A percentile compares a stretch with the other conserved stretches of the same genome.
Evolutionary conservation across 2,888 invertebrate species (phyloP).

Genomic region (Crematogaster levior): DNA sequence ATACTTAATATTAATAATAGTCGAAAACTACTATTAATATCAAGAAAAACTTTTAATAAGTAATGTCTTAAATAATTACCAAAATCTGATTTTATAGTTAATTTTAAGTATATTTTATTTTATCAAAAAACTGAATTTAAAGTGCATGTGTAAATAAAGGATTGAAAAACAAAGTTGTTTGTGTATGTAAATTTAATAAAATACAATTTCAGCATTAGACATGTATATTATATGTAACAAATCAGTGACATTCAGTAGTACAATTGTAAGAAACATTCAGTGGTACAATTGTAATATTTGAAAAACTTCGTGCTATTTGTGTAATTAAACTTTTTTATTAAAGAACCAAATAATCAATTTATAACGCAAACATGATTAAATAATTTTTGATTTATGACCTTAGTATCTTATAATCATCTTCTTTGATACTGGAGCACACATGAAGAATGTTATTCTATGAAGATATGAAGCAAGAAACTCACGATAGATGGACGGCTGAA

Average conservation of each 20-base stretch:
- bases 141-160: neutral
- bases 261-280: neutral
- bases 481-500: slow-evolving; percentile 61
- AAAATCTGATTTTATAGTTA: neutral
- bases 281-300: too few species aligned
- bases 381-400: slow-evolving; percentile 16
- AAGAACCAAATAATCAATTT: slow-evolving; percentile 11
- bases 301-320: neutral
- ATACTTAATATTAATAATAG: neutral
- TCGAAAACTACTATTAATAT: too few species aligned
- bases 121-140: neutral
- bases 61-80: neutral
- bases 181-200: neutral
- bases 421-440: slow-evolving; percentile 2
- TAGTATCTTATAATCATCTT: slow-evolving; percentile 13
- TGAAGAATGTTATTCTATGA: slow-evolving; percentile 21
- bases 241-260: neutral
- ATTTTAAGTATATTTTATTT: neutral
- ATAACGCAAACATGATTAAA: slow-evolving; percentile 7
- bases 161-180: neutral
- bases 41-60: neutral
- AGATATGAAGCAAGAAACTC: slow-evolving; percentile 26
- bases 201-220: neutral
- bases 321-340: neutral
- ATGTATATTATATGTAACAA: neutral